phyloP scores from a whole-genome alignment of 2,797 vertebrate genomes.

The Discoglossus pictus region DNA sequence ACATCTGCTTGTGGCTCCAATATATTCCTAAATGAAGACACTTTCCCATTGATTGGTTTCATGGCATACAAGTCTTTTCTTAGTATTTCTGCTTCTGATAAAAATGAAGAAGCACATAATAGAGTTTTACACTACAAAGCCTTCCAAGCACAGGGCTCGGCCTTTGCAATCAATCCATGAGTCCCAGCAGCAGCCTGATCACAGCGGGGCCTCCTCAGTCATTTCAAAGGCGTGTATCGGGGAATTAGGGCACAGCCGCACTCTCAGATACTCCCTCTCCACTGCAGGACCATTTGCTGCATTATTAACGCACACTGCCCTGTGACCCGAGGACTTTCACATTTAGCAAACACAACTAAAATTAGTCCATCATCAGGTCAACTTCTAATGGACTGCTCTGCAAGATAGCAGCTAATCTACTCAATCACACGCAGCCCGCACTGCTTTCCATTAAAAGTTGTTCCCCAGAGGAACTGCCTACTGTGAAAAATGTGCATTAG shows the following conservation, averaged over 20 bases:
- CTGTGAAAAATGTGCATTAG: conserved; percentile 59
- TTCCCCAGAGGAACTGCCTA: conserved; percentile 36
- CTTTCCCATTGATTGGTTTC: too few species aligned
- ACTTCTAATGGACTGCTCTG: conserved; percentile 5
- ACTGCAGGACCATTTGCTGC: not conserved
- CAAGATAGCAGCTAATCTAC: conserved; percentile 28
- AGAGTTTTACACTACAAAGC: conserved; percentile 16
- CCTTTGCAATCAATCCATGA: conserved; percentile 31
- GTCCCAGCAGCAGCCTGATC: conserved; percentile 3
- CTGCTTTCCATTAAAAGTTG: conserved; percentile 51
- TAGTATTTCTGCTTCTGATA: too few species aligned
- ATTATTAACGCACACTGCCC: conserved; percentile 12
- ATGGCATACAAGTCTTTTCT: too few species aligned
- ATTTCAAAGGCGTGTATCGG: conserved; percentile 8
- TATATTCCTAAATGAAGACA: too few species aligned
- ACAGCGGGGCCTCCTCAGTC: not conserved
- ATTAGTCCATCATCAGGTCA: not conserved
- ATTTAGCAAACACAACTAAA: not conserved
- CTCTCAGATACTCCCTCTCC: not conserved
- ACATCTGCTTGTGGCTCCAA: too few species aligned
- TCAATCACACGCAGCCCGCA: conserved; percentile 20
- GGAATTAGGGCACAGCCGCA: not conserved
- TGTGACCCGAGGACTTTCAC: not conserved
- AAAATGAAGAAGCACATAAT: too few species aligned
- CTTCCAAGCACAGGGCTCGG: conserved; percentile 5